Conservation (phyloP, 2,888 invertebrate species). For the Clitarchus hookeri region DNA sequence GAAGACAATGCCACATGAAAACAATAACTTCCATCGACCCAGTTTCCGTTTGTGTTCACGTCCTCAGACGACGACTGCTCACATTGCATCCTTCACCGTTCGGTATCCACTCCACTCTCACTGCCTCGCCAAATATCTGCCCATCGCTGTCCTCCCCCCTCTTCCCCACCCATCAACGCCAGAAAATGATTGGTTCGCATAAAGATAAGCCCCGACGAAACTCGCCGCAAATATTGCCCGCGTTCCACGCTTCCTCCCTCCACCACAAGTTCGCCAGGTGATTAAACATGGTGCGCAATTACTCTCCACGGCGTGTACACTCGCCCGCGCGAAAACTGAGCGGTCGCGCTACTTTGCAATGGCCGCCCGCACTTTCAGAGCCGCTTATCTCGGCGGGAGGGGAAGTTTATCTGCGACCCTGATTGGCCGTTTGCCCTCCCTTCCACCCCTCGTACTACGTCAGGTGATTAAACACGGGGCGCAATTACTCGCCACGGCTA, state of each 20-base stretch:
- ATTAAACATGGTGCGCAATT: constrained; percentile 1
- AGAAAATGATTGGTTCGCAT: constrained; percentile 10
- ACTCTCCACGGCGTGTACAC: neutral
- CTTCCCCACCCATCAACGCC: neutral
- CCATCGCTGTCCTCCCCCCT: neutral
- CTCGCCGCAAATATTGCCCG: constrained; percentile 14
- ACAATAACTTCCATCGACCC: neutral
- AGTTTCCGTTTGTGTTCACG: neutral
- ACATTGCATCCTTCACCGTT: neutral
- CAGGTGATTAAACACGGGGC: no score
- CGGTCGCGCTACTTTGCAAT: neutral
- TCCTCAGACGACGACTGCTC: neutral
- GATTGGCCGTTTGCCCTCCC: neutral
- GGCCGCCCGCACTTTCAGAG: neutral
- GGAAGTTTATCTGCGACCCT: neutral
- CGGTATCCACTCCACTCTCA: neutral
- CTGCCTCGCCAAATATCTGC: neutral
- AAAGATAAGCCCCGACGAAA: constrained; percentile 9
- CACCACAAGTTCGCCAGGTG: neutral
- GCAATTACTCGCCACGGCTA: no score
- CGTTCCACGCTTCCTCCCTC: neutral
- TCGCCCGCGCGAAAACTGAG: neutral
- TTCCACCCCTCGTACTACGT: neutral
- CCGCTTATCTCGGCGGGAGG: neutral
- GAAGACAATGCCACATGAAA: neutral